These are phyloP conservation scores for Trichomycterus rosablanca DNA, from an alignment of 2,113 vertebrate species.

Conservation along the genomic window DNA sequence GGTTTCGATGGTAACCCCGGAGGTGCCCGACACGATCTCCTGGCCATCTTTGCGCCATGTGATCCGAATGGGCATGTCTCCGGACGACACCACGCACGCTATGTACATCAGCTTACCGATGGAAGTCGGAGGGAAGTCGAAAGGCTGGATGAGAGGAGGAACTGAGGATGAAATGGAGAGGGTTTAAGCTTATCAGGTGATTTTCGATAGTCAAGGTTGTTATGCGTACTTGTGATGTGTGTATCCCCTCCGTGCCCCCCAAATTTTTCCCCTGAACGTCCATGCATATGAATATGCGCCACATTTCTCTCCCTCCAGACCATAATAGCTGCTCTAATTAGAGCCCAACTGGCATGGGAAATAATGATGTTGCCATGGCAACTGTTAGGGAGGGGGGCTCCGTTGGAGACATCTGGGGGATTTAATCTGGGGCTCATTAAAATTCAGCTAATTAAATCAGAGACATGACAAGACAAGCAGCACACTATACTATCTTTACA, in stretches of 20 bases:
- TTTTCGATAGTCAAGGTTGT: constrained; percentile 8
- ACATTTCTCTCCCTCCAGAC: constrained; percentile 59
- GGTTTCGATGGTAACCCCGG: constrained; percentile 94
- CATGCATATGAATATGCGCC: constrained; percentile 24
- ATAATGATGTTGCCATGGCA: constrained; percentile 70
- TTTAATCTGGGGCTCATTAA: constrained; percentile 76
- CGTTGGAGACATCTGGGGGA: constrained; percentile 71
- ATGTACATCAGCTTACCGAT: constrained; percentile 98
- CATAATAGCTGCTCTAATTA: constrained; percentile 81
- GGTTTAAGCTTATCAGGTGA: background rate
- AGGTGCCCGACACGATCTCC: constrained; percentile 87
- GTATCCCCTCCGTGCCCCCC: too few species aligned
- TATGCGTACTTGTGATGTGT: constrained; percentile 8
- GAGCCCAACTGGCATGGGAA: constrained; percentile 69
- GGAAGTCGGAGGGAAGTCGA: constrained; percentile 95
- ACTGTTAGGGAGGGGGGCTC: constrained; percentile 66
- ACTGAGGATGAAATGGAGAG: constrained; percentile 63
- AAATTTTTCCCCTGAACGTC: too few species aligned
- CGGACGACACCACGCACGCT: constrained; percentile 94
- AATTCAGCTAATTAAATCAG: constrained; percentile 76
- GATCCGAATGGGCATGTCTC: constrained; percentile 98
- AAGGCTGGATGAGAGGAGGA: constrained; percentile 96
- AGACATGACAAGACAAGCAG: constrained; percentile 63
- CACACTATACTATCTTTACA: constrained; percentile 46
- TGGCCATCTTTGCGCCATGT: constrained; percentile 97